These are phyloP conservation scores for Patagioenas fasciata DNA, from an alignment of 2,113 vertebrate genomes.

Conservation along the genomic window DNA sequence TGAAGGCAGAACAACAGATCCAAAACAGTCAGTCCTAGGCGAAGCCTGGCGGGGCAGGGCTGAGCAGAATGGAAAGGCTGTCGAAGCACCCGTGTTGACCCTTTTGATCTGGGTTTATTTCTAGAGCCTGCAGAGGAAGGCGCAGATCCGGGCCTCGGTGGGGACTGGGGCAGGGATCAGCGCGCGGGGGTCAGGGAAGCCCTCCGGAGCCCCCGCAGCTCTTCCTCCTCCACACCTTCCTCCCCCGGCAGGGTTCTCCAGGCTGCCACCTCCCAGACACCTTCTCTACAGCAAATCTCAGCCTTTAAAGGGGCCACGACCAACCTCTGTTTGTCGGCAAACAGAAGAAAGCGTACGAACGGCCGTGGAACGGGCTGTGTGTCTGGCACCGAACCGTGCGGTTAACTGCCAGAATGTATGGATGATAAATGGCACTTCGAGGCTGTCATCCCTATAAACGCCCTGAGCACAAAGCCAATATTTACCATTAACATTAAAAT, in stretches of 20 bases:
- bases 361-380: accelerated
- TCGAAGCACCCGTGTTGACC: neutral
- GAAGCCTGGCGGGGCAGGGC: neutral
- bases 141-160: accelerated
- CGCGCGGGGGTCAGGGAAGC: accelerated
- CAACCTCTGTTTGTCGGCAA: neutral
- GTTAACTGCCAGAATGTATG: neutral
- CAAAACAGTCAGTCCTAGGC: neutral
- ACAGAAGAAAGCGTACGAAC: neutral
- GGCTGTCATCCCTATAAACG: neutral
- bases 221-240: neutral
- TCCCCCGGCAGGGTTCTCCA: neutral
- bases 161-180: neutral
- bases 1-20: neutral
- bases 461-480: neutral
- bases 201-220: neutral
- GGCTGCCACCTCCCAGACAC: neutral
- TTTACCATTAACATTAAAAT: neutral
- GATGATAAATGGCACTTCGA: neutral
- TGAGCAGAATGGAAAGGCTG: neutral
- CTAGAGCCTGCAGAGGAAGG: too few species aligned
- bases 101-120: neutral
- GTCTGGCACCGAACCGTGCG: neutral
- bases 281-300: neutral
- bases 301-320: neutral